Evolutionary conservation across 2,113 vertebrate genomes (phyloP).

Genomic region (Vombatus ursinus): DNA sequence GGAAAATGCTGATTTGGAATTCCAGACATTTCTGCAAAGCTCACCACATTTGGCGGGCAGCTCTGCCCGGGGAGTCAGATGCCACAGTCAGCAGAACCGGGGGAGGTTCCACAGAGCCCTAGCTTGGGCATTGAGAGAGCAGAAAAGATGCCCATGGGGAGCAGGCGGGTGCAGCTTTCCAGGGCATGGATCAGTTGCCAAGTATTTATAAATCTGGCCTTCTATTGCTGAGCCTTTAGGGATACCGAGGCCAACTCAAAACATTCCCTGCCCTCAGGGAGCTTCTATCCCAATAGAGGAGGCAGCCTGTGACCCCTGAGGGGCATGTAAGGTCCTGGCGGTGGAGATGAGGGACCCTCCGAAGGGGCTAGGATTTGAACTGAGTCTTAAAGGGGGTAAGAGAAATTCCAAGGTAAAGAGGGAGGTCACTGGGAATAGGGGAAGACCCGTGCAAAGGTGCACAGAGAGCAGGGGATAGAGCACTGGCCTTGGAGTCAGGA

Average conservation of each 20-base stretch:
- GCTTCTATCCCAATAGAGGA: too few species aligned
- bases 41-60: accelerated
- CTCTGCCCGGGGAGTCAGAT: not conserved
- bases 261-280: not conserved
- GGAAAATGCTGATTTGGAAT: conserved; percentile 20
- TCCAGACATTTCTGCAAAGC: conserved; percentile 1
- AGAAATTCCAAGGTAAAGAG: not conserved
- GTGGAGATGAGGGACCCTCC: too few species aligned
- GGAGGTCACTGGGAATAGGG: too few species aligned
- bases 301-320: not conserved
- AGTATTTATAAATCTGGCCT: too few species aligned
- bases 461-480: too few species aligned
- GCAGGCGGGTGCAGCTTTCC: too few species aligned
- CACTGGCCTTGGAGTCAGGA: not conserved
- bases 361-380: not conserved
- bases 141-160: not conserved
- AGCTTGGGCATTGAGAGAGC: not conserved
- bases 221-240: not conserved
- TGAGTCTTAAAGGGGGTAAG: not conserved
- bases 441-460: too few species aligned
- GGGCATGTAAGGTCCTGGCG: not conserved
- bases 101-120: not conserved
- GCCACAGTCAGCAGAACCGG: not conserved
- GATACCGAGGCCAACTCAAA: not conserved
- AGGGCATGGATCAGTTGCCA: too few species aligned